Conservation (phyloP, 1,140 invertebrate species). For the Trypoxylus dichotomus region DNA sequence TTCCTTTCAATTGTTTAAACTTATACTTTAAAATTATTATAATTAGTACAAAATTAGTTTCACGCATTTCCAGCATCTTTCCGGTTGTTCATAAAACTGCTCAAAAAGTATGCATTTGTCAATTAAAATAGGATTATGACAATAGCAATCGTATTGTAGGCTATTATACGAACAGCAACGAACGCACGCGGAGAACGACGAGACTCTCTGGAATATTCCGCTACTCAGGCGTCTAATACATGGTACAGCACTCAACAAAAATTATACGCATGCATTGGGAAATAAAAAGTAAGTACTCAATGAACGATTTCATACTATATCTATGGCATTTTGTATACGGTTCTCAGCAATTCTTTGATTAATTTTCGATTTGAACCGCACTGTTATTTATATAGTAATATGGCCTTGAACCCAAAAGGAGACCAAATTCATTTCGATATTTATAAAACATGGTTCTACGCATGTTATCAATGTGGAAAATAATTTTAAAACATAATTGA, state of each 20-base stretch:
- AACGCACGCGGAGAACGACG: background rate
- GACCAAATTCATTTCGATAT: background rate
- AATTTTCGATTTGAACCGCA: background rate
- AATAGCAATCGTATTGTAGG: too few relatives aligned
- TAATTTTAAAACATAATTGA: too few relatives aligned
- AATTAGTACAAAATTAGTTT: background rate
- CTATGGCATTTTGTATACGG: background rate
- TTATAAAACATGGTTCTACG: background rate
- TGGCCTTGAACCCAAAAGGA: background rate
- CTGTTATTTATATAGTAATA: background rate
- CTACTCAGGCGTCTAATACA: background rate
- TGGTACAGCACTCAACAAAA: conserved; percentile 11
- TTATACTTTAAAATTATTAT: too few relatives aligned
- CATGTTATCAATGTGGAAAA: too few relatives aligned
- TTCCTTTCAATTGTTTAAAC: too few relatives aligned
- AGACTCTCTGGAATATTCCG: background rate
- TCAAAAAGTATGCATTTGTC: background rate
- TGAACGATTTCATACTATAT: background rate
- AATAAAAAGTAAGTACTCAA: background rate
- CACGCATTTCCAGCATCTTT: background rate
- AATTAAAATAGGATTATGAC: background rate
- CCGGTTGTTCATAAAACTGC: background rate
- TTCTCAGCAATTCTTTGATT: background rate
- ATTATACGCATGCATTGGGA: background rate
- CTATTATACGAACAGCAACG: background rate